Evolutionary conservation across 1,140 invertebrate genomes (phyloP), one percentile per base, ranked within the genome.

Genomic region (Mesaphorura yosii): DNA sequence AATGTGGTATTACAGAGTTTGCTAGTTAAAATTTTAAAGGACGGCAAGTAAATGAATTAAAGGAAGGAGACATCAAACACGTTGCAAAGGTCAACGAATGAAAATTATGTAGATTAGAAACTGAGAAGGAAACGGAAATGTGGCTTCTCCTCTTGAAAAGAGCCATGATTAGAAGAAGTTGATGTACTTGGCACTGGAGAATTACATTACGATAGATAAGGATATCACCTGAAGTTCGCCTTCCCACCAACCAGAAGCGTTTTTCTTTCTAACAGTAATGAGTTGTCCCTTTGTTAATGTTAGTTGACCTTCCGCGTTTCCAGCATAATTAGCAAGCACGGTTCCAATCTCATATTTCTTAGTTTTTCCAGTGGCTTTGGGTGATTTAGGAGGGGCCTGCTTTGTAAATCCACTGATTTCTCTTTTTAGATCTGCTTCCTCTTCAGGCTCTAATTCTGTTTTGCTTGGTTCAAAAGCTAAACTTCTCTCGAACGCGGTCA

Each of bases 191-290:
- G n/a, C n/a, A n/a, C n/a, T n/a, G n/a, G n/a, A n/a, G n/a, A n/a
- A n/a, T n/a, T n/a, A n/a, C n/a, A n/a, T n/a, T n/a, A n/a, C n/a
- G n/a, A n/a, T n/a, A n/a, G n/a, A n/a, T n/a, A n/a, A n/a, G n/a
- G n/a, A n/a, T n/a, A 40, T 53, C 63, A 76, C 89, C 73, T 96
- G 91, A 23, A 98, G 71, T 72, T 98, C 95, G 41, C 95, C 95
- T 77, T 98, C 94, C 95, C 95, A 98, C 94, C 94, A 98, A 20
- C 93, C 93, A 58, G 87, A 88, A 48, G 88, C 81, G 7, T 88
- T 89, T 68, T 97, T 98, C 70, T 96, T 96, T 14, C 91, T 76
- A 15, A 99, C 88, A 75, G 92, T 86, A 42, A 99, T 85, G 41
- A 97, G 72, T 65, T 98, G 93, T n/a, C 93, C 94, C 56, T 87